A percentile compares a stretch with the other conserved stretches of the same genome.
Evolutionary conservation across 2,888 invertebrate genomes (phyloP).

Genomic region (Sepiola atlantica): DNA sequence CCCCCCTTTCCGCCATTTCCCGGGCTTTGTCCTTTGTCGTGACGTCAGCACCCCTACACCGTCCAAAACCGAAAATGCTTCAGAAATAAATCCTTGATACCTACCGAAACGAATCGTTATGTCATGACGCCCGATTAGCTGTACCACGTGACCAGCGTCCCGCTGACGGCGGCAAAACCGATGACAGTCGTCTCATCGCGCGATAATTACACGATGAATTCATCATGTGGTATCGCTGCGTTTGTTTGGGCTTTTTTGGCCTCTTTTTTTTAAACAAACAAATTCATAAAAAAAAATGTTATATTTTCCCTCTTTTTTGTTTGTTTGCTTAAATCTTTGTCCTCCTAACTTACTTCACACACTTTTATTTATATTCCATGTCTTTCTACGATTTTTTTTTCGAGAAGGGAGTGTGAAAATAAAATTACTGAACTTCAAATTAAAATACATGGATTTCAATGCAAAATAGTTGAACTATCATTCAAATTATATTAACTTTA

Average conservation of each 20-base stretch:
- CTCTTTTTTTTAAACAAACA: not conserved
- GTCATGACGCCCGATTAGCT: constrained; percentile 32
- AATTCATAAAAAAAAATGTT: not conserved
- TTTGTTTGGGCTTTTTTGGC: not conserved
- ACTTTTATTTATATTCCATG: not conserved
- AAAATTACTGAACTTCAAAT: no score
- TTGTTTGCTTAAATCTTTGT: not conserved
- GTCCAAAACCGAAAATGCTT: not conserved
- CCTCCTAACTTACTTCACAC: not conserved
- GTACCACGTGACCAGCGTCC: not conserved
- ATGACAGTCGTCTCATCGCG: not conserved
- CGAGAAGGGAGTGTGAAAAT: no score
- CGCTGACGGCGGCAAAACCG: not conserved
- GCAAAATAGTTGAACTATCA: no score
- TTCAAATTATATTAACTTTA: no score
- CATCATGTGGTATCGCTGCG: not conserved
- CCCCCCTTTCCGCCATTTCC: not conserved
- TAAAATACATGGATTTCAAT: no score
- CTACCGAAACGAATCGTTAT: not conserved
- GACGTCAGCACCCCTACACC: not conserved
- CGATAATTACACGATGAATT: constrained; percentile 13
- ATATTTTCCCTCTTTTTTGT: no score
- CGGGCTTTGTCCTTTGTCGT: not conserved
- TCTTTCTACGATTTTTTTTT: no score
- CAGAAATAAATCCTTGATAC: not conserved